Percentiles rank a stretch among this genome's conserved stretches.
Conservation (phyloP, 2,113 vertebrate species). For the Gavia stellata region DNA sequence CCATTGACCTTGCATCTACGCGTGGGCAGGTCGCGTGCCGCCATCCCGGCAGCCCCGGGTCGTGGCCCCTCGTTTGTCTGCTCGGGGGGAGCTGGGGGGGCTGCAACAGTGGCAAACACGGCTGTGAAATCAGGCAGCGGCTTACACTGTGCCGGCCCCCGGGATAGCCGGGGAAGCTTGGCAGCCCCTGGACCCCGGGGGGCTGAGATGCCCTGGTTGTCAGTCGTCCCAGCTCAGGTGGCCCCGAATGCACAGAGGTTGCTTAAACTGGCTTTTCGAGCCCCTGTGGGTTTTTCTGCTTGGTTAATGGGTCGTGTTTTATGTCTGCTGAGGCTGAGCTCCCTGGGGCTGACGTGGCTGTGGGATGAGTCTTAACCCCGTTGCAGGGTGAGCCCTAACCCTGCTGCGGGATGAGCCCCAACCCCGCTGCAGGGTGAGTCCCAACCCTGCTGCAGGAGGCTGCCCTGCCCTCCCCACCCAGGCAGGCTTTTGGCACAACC, state of each 20-base stretch:
- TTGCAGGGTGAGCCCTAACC: background rate
- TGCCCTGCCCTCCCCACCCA: background rate
- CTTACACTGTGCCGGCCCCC: fast-evolving
- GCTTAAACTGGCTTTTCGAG: background rate
- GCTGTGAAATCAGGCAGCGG: background rate
- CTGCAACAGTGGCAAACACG: fast-evolving
- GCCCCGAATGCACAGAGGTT: background rate
- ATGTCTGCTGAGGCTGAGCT: background rate
- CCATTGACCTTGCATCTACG: background rate
- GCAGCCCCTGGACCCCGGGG: background rate
- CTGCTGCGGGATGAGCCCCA: background rate
- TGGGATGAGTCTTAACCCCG: background rate
- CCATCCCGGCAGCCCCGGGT: background rate
- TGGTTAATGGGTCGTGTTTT: background rate
- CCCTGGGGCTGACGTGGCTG: fast-evolving
- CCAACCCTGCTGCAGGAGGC: background rate
- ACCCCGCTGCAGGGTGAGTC: background rate
- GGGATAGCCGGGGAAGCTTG: background rate
- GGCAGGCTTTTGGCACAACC: background rate
- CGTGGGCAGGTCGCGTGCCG: fast-evolving
- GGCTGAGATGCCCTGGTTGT: background rate
- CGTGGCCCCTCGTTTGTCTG: fast-evolving
- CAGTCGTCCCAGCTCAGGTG: fast-evolving
- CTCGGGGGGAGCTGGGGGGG: too few species aligned
- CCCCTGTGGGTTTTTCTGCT: background rate